Percentiles rank a stretch among this genome's conserved stretches.
These are phyloP conservation scores for Apis dorsata DNA, from an alignment of 1,140 invertebrate species.

Conservation along the genomic window DNA sequence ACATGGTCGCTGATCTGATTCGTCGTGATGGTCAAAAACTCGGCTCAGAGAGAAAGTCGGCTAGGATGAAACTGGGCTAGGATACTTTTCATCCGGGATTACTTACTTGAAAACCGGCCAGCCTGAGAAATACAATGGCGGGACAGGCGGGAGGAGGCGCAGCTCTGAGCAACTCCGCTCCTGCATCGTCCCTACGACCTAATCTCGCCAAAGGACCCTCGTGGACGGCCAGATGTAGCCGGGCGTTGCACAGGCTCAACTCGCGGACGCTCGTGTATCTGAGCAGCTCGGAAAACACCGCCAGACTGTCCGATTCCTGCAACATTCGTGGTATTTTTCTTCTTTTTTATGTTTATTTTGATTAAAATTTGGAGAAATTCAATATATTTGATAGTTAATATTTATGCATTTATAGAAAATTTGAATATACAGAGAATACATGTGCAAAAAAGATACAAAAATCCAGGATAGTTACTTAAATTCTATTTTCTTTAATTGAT, in stretches of 20 bases:
- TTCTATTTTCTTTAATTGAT: too few species aligned
- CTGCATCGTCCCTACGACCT: constrained; percentile 75
- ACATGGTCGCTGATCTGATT: neutral
- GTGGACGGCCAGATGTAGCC: constrained; percentile 77
- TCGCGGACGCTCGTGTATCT: constrained; percentile 77
- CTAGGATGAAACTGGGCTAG: too few species aligned
- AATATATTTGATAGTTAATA: too few species aligned
- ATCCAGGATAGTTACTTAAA: too few species aligned
- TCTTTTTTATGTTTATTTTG: too few species aligned
- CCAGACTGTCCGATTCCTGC: constrained; percentile 77
- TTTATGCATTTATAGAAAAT: too few species aligned
- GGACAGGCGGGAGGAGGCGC: constrained; percentile 72
- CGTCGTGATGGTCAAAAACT: neutral
- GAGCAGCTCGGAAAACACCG: constrained; percentile 76
- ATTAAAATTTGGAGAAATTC: too few species aligned
- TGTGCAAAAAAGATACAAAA: too few species aligned
- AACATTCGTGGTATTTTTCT: neutral
- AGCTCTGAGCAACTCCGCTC: constrained; percentile 73
- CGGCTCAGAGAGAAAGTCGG: neutral
- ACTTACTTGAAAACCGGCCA: constrained; percentile 80
- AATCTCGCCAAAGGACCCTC: constrained; percentile 76
- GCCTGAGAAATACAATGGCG: constrained; percentile 78
- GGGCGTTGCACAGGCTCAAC: constrained; percentile 77
- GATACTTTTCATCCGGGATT: constrained; percentile 16
- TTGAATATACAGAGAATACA: too few species aligned